These are phyloP conservation scores for Elachura formosa DNA, from an alignment of 2,113 vertebrate genomes.

Conservation along the genomic window DNA sequence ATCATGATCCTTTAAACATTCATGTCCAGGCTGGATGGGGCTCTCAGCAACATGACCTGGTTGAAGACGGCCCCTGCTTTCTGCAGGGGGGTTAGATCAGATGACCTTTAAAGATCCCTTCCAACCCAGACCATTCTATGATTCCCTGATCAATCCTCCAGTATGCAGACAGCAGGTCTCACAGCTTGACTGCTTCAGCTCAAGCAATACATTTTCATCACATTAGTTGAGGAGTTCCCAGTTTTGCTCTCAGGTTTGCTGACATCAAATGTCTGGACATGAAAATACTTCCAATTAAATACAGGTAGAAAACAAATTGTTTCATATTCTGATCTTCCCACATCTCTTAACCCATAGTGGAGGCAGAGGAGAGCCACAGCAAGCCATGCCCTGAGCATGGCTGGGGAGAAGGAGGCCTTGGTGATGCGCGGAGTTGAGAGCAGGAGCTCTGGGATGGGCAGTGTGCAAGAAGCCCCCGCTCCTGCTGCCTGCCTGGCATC, in stretches of 20 bases:
- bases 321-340: not conserved
- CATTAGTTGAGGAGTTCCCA: not conserved
- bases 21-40: not conserved
- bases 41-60: not conserved
- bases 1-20: not conserved
- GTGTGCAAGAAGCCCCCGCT: rapidly evolving
- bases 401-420: not conserved
- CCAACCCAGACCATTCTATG: not conserved
- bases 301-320: not conserved
- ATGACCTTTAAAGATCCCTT: not conserved
- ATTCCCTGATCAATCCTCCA: not conserved
- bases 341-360: not conserved
- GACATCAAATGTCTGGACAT: not conserved
- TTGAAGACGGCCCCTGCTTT: not conserved
- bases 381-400: not conserved
- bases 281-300: not conserved
- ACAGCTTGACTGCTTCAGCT: not conserved
- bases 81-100: not conserved
- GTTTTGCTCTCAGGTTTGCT: not conserved
- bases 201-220: not conserved
- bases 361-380: not conserved
- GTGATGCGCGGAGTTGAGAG: not conserved
- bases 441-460: not conserved
- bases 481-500: not conserved
- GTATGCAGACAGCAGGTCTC: not conserved